Percentiles rank a stretch among this genome's conserved stretches.
Conservation (phyloP, 1,140 invertebrate genomes). For the Eueides isabella region DNA sequence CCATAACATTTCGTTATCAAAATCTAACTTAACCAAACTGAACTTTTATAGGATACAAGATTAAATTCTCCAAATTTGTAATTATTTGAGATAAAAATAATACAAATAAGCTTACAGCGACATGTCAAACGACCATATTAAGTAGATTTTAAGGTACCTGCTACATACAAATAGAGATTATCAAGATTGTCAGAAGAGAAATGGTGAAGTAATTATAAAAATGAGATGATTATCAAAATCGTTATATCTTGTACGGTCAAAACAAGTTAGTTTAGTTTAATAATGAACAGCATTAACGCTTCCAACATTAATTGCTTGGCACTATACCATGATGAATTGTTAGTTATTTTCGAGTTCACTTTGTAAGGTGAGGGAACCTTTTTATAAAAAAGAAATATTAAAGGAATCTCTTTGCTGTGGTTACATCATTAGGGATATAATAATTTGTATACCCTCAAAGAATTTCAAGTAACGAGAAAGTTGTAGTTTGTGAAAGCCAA, state of each 20-base stretch:
- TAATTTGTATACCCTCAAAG: slow-evolving; percentile 45
- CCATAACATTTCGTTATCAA: neutral
- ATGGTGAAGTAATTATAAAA: slow-evolving; percentile 78
- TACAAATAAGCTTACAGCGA: slow-evolving; percentile 68
- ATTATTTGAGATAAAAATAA: slow-evolving; percentile 43
- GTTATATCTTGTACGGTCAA: slow-evolving; percentile 67
- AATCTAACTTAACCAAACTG: neutral
- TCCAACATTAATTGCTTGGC: slow-evolving; percentile 76
- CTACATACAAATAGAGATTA: slow-evolving; percentile 71
- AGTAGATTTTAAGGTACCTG: slow-evolving; percentile 62
- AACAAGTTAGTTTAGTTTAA: slow-evolving; percentile 75
- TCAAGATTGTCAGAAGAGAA: slow-evolving; percentile 77
- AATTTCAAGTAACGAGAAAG: slow-evolving; percentile 45
- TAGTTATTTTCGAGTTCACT: slow-evolving; percentile 53
- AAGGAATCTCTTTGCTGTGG: slow-evolving; percentile 35
- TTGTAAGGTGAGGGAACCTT: slow-evolving; percentile 62
- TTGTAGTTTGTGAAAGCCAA: too few species aligned
- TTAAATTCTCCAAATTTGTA: slow-evolving; percentile 2
- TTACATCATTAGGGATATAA: slow-evolving; percentile 47
- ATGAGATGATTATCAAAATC: slow-evolving; percentile 78
- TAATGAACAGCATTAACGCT: slow-evolving; percentile 75
- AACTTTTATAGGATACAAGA: slow-evolving; percentile 44
- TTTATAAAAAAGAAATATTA: slow-evolving; percentile 41
- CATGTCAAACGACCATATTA: slow-evolving; percentile 70
- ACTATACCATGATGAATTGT: slow-evolving; percentile 80